phyloP scores from a whole-genome alignment of 2,797 vertebrate genomes.

The Sebastes elongatus region DNA sequence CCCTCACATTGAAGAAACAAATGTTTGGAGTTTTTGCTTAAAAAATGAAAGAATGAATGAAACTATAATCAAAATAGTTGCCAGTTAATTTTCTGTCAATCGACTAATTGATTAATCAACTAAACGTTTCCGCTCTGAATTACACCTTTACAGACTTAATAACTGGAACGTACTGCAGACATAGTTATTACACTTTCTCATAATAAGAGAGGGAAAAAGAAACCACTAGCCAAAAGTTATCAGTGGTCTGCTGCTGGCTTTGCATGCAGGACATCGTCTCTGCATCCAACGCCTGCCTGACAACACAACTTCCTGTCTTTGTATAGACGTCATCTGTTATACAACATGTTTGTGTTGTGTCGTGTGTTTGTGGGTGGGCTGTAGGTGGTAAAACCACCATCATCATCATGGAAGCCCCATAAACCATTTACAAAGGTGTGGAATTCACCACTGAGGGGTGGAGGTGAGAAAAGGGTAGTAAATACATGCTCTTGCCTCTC shows the following conservation, averaged over 20 bases:
- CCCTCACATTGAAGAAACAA: background rate
- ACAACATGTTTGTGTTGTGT: conserved; percentile 8
- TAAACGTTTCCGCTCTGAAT: background rate
- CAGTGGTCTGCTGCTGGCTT: background rate
- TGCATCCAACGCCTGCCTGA: conserved; percentile 32
- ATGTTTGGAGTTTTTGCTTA: background rate
- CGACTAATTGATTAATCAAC: background rate
- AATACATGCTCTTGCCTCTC: conserved; percentile 6
- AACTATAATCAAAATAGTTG: background rate
- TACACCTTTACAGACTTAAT: background rate
- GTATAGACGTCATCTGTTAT: conserved; percentile 21
- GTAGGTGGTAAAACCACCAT: conserved; percentile 20
- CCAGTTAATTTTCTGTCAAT: background rate
- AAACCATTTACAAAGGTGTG: conserved; percentile 65
- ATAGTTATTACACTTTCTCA: background rate
- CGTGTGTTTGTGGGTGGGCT: conserved; percentile 5
- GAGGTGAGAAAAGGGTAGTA: conserved; percentile 27
- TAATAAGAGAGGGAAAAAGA: background rate
- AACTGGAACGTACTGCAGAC: background rate
- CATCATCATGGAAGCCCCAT: conserved; percentile 21
- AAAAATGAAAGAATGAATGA: background rate
- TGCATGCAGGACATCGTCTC: background rate
- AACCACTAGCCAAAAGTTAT: background rate
- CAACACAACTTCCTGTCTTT: conserved; percentile 36
- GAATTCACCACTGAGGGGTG: conserved; percentile 24